Conservation (phyloP, 2,888 invertebrate genomes). For the Dusona sp. region DNA sequence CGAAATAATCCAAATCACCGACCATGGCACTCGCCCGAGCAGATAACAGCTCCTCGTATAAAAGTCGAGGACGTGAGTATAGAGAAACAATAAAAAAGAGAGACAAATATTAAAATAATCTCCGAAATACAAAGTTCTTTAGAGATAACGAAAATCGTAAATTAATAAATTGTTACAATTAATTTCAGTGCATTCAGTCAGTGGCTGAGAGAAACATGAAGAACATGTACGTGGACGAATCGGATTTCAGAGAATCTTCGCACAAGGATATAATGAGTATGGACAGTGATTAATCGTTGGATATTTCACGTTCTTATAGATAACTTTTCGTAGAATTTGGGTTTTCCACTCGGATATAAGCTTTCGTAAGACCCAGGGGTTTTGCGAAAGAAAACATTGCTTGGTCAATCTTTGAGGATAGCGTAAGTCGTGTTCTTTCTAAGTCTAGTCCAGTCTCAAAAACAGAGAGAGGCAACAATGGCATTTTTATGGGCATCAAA, state of each 20-base stretch:
- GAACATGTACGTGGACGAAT: constrained; percentile 82
- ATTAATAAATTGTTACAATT: not conserved
- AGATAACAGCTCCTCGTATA: constrained; percentile 90
- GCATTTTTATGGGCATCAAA: constrained; percentile 59
- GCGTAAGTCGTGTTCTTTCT: constrained; percentile 11
- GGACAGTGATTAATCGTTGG: constrained; percentile 81
- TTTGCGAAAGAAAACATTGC: constrained; percentile 4
- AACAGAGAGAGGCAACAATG: constrained; percentile 15
- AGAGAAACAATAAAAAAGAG: not conserved
- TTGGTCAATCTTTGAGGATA: constrained; percentile 33
- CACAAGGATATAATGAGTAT: constrained; percentile 78
- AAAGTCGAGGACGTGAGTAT: constrained; percentile 89
- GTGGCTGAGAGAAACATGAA: constrained; percentile 82
- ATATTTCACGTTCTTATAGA: not conserved
- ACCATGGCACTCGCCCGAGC: constrained; percentile 96
- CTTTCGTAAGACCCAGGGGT: not conserved
- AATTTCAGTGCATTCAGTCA: constrained; percentile 82
- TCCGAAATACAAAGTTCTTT: not conserved
- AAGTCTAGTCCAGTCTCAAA: not conserved
- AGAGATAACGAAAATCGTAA: not conserved
- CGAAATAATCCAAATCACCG: constrained; percentile 91
- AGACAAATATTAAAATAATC: constrained; percentile 7
- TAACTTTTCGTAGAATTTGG: constrained; percentile 15
- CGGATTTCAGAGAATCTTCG: constrained; percentile 79
- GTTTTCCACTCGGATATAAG: constrained; percentile 10